phyloP scores from a whole-genome alignment of 2,888 invertebrate genomes.

The Drosophila nigritarsus region DNA sequence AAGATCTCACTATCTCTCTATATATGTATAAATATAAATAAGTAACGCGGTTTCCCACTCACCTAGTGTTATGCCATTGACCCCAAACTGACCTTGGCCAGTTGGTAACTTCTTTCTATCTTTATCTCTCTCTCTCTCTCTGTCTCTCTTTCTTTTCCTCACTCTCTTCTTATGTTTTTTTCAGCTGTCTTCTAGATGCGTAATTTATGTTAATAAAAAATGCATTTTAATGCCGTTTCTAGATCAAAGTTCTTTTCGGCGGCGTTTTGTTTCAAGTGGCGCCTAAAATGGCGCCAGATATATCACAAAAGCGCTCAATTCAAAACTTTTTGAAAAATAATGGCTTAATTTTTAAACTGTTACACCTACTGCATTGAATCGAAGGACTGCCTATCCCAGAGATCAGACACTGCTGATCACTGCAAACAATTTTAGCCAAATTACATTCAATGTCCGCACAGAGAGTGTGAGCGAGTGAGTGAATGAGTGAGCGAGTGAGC shows the following conservation, averaged over 20 bases:
- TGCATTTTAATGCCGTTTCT: constrained; percentile 56
- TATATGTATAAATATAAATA: background rate
- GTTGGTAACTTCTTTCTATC: constrained; percentile 15
- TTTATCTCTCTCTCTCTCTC: background rate
- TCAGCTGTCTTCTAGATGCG: constrained; percentile 53
- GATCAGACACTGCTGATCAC: constrained; percentile 61
- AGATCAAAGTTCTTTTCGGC: constrained; percentile 49
- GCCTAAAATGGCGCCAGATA: constrained; percentile 76
- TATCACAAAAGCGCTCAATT: background rate
- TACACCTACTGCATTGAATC: constrained; percentile 52
- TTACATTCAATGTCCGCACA: constrained; percentile 65
- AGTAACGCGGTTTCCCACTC: constrained; percentile 23
- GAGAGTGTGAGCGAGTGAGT: constrained; percentile 6
- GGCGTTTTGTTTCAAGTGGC: constrained; percentile 70
- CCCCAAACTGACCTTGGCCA: constrained; percentile 70
- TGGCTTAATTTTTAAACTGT: constrained; percentile 80
- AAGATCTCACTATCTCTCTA: constrained; percentile 35
- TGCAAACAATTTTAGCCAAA: constrained; percentile 82
- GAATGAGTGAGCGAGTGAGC: constrained; percentile 6
- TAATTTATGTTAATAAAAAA: constrained; percentile 65
- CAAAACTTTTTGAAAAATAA: constrained; percentile 53
- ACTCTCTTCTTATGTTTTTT: background rate
- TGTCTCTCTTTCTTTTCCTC: background rate
- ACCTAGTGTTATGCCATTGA: constrained; percentile 65
- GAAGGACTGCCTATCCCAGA: constrained; percentile 55